These are phyloP conservation scores for Heliconius ethilla DNA, from an alignment of 2,888 invertebrate genomes.

Conservation along the genomic window DNA sequence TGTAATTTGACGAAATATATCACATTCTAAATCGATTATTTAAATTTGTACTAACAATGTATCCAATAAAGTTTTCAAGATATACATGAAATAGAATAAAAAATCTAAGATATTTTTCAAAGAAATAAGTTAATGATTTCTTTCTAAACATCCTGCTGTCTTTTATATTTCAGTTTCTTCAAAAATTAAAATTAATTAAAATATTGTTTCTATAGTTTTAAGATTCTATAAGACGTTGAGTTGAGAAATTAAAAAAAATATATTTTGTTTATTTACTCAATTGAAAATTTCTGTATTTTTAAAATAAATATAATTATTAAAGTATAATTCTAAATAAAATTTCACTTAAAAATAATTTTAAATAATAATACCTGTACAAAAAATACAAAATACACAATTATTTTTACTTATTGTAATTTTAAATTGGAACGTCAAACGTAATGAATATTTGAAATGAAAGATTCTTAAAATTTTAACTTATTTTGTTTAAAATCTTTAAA, in stretches of 20 bases:
- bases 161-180: neutral
- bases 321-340: neutral
- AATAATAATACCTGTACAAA: slow-evolving; percentile 20
- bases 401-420: neutral
- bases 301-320: neutral
- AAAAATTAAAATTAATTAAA: neutral
- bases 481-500: neutral
- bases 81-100: neutral
- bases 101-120: neutral
- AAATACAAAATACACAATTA: neutral
- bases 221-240: too few species aligned
- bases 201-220: too few species aligned
- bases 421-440: neutral
- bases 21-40: neutral
- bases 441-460: neutral
- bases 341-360: slow-evolving; percentile 6
- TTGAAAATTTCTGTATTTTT: neutral
- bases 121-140: neutral
- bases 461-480: neutral
- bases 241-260: too few species aligned
- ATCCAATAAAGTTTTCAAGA: neutral
- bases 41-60: neutral
- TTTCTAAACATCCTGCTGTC: neutral
- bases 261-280: too few species aligned
- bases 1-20: neutral